Percentiles rank a stretch among this genome's conserved stretches.
These are phyloP conservation scores for Salarias fasciatus DNA, from an alignment of 2,797 vertebrate genomes.

Conservation along the genomic window DNA sequence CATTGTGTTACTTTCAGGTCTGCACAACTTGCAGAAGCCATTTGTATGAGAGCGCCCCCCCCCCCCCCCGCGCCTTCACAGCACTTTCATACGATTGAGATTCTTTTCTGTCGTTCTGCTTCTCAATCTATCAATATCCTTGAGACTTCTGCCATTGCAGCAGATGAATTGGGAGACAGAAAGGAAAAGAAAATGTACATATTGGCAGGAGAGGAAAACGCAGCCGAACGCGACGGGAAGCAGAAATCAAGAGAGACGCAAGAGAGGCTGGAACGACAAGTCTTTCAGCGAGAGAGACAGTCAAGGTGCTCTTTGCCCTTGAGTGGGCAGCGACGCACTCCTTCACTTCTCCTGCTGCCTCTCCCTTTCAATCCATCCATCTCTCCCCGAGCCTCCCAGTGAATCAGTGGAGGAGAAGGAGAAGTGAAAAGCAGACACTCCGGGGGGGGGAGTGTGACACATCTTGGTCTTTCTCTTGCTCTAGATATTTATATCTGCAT, in stretches of 20 bases:
- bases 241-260: constrained; percentile 1
- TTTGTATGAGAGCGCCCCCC: too few relatives aligned
- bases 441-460: constrained; percentile 39
- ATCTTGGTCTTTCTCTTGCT: constrained; percentile 30
- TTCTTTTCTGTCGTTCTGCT: too few relatives aligned
- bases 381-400: constrained; percentile 49
- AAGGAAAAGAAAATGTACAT: neutral
- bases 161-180: too few relatives aligned
- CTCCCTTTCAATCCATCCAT: constrained; percentile 39
- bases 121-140: too few relatives aligned
- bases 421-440: constrained; percentile 48
- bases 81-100: too few relatives aligned
- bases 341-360: constrained; percentile 34
- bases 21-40: neutral
- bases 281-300: constrained; percentile 42
- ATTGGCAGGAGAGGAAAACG: constrained; percentile 13
- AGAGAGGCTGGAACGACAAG: constrained; percentile 30
- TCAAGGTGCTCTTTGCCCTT: constrained; percentile 72
- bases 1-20: neutral
- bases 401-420: constrained; percentile 45
- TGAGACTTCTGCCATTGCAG: too few relatives aligned
- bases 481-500: constrained; percentile 46
- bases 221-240: constrained; percentile 7
- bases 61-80: too few relatives aligned
- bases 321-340: constrained; percentile 63